Conservation (phyloP, 1,140 invertebrate species). For the Apis cerana region DNA sequence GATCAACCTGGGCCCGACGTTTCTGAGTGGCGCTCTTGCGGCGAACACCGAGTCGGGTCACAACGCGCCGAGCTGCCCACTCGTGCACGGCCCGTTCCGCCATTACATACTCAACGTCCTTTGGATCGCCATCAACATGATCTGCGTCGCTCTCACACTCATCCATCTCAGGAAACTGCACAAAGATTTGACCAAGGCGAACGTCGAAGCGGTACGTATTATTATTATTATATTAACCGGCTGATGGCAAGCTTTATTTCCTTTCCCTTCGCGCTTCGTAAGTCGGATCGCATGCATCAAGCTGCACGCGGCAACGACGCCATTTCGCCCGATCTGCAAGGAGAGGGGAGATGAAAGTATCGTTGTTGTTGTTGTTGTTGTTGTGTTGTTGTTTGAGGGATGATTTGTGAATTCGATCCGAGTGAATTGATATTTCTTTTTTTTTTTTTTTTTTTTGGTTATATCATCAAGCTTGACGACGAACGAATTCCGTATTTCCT, state of each 20-base stretch:
- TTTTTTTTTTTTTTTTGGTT: no score
- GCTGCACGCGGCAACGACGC: neutral
- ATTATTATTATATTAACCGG: no score
- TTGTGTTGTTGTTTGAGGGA: neutral
- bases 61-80: slow-evolving; percentile 89
- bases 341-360: no score
- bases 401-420: neutral
- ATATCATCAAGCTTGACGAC: no score
- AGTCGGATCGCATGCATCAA: neutral
- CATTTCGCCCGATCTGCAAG: neutral
- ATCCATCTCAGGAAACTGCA: slow-evolving; percentile 93
- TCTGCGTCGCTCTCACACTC: slow-evolving; percentile 92
- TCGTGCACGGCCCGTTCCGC: slow-evolving; percentile 89
- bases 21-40: slow-evolving; percentile 91
- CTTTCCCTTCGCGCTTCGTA: no score
- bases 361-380: no score
- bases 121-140: slow-evolving; percentile 94
- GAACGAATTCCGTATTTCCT: no score
- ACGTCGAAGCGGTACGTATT: slow-evolving; percentile 83
- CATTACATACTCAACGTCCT: slow-evolving; percentile 94
- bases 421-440: no score
- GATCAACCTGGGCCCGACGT: slow-evolving; percentile 95
- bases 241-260: no score
- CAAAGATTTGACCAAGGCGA: slow-evolving; percentile 90
- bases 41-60: slow-evolving; percentile 90